A percentile compares a stretch with the other conserved stretches of the same genome.
Conservation (phyloP, 2,888 invertebrate species). For the Yponomeuta cagnagella region DNA sequence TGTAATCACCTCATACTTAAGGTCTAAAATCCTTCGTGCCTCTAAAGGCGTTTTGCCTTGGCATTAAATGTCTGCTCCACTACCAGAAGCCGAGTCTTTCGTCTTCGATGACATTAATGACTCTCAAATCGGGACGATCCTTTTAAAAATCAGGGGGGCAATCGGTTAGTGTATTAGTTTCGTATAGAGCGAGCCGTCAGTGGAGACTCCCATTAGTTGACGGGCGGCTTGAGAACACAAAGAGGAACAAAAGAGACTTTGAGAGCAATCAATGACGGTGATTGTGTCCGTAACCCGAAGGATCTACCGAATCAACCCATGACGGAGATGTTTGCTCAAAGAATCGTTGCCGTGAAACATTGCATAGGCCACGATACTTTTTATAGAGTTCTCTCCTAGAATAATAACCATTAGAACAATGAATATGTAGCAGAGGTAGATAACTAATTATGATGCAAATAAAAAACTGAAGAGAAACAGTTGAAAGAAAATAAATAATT, state of each 20-base stretch:
- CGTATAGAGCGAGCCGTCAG: conserved; percentile 32
- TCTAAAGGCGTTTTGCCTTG: conserved; percentile 3
- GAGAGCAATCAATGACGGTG: conserved; percentile 53
- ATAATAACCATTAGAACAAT: conserved; percentile 2
- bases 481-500: conserved; percentile 25
- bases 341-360: conserved; percentile 13
- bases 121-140: conserved; percentile 49
- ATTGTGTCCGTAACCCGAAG: conserved; percentile 35
- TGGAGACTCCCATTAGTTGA: conserved; percentile 43
- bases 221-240: conserved; percentile 54
- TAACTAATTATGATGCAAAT: conserved; percentile 11
- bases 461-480: conserved; percentile 15
- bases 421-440: conserved; percentile 11
- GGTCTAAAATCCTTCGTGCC: background rate
- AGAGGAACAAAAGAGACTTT: conserved; percentile 39
- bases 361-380: conserved; percentile 1
- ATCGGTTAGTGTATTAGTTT: conserved; percentile 47
- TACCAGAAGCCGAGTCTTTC: conserved; percentile 58
- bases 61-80: conserved; percentile 13
- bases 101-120: conserved; percentile 70
- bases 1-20: background rate
- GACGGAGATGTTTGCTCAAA: conserved; percentile 16
- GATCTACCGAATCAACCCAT: background rate
- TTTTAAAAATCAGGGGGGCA: conserved; percentile 45
- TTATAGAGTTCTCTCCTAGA: conserved; percentile 8